Base-by-base conservation (phyloP, 2,113 vertebrate species). In the Crotophaga sulcirostris region DNA sequence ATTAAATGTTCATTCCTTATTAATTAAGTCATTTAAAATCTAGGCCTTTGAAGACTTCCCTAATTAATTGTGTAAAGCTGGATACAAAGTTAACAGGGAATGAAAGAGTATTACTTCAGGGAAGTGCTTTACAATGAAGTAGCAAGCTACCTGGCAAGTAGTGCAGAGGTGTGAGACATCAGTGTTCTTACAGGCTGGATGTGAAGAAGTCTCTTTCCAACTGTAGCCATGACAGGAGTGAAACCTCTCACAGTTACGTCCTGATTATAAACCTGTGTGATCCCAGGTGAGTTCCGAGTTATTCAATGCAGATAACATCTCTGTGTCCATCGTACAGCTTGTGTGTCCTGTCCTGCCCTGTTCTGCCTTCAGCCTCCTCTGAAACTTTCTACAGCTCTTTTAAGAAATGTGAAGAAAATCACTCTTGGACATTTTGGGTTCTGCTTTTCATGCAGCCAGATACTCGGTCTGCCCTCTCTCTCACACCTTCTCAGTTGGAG, bases 1-100 rank as follows among this genome's bases (percentile, higher is more conserved):
- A 97, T 98, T 98, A 98, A 96, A 88, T 15, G 87, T 95, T 97
- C 96, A 96, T 97, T 97, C 92, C 97, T 98, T 97, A 98, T 98
- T 97, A 98, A 96, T 97, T 97, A 98, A 97, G 94, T 97, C 87
- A 90, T 97, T 97, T 95, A 98, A 96, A 97, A 98, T 97, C 91
- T 97, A 91, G 93, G 94, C 77, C 97, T 98, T 97, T 90, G 91
- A 98, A 97, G 69, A 88, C 63, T 96, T 97, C 33, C 44, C 95
- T 98, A 98, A 98, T 98, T 98, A 98, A 95, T 94, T 97, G 93
- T 95, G 86, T 97, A 97, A 98, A 98, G 95, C 97, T 94, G 95
- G 93, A 89, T 96, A 96, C 80, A 97, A 97, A 97, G 95, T 95
- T 98, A 98, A 94, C 85, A 94, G 76, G 78, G 94, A 96, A 94